Evolutionary conservation across 2,888 invertebrate species (phyloP).

Genomic region (Drosophila subquinaria): DNA sequence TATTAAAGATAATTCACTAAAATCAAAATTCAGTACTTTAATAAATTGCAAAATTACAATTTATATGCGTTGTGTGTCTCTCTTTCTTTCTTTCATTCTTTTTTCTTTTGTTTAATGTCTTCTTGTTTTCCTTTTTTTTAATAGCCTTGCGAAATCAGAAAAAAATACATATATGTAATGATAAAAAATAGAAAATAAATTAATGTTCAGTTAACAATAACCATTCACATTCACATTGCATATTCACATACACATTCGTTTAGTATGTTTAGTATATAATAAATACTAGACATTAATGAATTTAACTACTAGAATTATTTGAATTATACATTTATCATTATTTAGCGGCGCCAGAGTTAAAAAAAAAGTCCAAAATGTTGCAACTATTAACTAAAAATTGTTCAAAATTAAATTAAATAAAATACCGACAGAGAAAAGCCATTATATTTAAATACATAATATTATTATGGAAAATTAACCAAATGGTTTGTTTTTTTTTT

Average conservation of each 20-base stretch:
- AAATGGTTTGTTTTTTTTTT: slow-evolving; percentile 27
- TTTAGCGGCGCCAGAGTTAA: slow-evolving; percentile 38
- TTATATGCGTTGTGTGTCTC: slow-evolving; percentile 22
- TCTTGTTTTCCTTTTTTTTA: neutral
- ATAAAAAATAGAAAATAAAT: slow-evolving; percentile 43
- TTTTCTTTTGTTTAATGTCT: slow-evolving; percentile 22
- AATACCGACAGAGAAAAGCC: slow-evolving; percentile 21
- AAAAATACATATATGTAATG: slow-evolving; percentile 10
- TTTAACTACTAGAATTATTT: slow-evolving; percentile 14
- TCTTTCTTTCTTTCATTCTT: neutral
- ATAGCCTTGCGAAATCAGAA: slow-evolving; percentile 34
- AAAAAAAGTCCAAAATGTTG: slow-evolving; percentile 45
- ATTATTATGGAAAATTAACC: slow-evolving; percentile 15
- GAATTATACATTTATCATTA: slow-evolving; percentile 14
- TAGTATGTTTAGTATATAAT: slow-evolving; percentile 27
- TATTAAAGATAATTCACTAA: slow-evolving; percentile 43
- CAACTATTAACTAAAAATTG: slow-evolving; percentile 41
- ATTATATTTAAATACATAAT: slow-evolving; percentile 9
- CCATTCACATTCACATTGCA: slow-evolving; percentile 36
- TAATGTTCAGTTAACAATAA: slow-evolving; percentile 54
- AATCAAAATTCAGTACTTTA: slow-evolving; percentile 64
- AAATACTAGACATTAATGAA: slow-evolving; percentile 49
- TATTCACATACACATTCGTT: slow-evolving; percentile 22
- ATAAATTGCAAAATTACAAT: slow-evolving; percentile 57
- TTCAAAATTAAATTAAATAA: slow-evolving; percentile 17